Evolutionary conservation across 1,140 invertebrate genomes (phyloP).

Genomic region (Drosophila varians): DNA sequence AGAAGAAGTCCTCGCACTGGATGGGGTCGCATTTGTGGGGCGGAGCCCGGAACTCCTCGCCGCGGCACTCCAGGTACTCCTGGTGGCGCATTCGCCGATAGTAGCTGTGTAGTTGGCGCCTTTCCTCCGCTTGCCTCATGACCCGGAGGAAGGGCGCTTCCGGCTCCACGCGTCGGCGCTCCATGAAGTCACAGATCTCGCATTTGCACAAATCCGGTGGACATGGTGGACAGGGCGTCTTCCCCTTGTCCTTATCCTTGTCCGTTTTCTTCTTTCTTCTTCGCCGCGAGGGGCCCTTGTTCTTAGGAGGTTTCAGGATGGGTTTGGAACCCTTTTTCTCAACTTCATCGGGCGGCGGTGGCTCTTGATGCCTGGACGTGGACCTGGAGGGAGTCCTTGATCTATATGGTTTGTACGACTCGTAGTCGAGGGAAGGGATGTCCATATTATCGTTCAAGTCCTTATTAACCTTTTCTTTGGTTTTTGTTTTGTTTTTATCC

Average conservation of each 20-base stretch:
- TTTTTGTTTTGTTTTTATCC: not conserved
- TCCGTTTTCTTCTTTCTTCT: too few relatives aligned
- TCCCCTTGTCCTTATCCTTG: not conserved
- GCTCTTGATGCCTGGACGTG: too few relatives aligned
- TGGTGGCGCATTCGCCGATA: conserved; percentile 4
- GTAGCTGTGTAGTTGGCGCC: conserved; percentile 17
- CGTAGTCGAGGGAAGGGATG: too few relatives aligned
- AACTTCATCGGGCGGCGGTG: too few relatives aligned
- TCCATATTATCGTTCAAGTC: too few relatives aligned
- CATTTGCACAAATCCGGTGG: conserved; percentile 25
- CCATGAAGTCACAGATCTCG: conserved; percentile 23
- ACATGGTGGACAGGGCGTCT: not conserved
- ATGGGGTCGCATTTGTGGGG: conserved; percentile 29
- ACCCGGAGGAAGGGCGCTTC: conserved; percentile 37
- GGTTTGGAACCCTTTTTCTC: not conserved
- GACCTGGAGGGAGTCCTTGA: too few relatives aligned
- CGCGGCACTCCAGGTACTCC: conserved; percentile 1
- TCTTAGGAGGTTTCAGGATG: too few relatives aligned
- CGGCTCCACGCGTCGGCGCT: not conserved
- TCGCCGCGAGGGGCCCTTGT: too few relatives aligned
- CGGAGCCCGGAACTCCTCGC: not conserved
- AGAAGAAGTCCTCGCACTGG: conserved; percentile 13
- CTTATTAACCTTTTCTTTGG: not conserved
- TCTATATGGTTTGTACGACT: too few relatives aligned
- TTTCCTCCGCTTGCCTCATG: conserved; percentile 29